These are phyloP conservation scores for Lypha dubia DNA, from an alignment of 2,888 invertebrate genomes.

Conservation along the genomic window DNA sequence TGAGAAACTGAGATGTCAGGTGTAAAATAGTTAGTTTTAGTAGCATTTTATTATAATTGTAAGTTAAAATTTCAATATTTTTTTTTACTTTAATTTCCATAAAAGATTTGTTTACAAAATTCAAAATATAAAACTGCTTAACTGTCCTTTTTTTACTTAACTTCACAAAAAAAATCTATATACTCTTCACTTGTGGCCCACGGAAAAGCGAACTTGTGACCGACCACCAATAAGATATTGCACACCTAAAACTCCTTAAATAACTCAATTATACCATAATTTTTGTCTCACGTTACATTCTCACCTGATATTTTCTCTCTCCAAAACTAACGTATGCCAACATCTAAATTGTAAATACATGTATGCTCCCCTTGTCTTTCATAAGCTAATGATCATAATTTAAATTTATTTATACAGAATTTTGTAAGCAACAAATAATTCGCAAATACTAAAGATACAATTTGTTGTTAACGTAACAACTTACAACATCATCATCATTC, in stretches of 20 bases:
- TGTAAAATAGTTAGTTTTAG: too few relatives aligned
- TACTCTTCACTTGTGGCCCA: slow-evolving; percentile 5
- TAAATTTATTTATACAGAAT: slow-evolving; percentile 51
- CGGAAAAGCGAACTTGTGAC: background rate
- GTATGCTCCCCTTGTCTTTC: background rate
- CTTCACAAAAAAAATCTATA: background rate
- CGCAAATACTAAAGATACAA: slow-evolving; percentile 10
- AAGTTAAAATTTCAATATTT: background rate
- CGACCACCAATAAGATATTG: background rate
- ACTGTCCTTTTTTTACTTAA: background rate
- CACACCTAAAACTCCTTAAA: background rate
- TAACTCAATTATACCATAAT: slow-evolving; percentile 36
- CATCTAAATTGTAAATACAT: background rate
- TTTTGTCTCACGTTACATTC: slow-evolving; percentile 32
- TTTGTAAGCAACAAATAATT: background rate
- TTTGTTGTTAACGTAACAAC: slow-evolving; percentile 56
- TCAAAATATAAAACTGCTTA: background rate
- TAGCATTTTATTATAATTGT: too few relatives aligned
- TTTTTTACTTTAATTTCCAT: background rate
- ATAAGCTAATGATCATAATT: slow-evolving; percentile 45
- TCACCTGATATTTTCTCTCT: slow-evolving; percentile 48
- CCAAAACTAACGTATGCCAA: slow-evolving; percentile 34
- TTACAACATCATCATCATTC: slow-evolving; percentile 38
- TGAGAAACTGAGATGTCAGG: too few relatives aligned
- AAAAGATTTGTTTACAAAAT: background rate